Evolutionary conservation across 1,140 invertebrate species (phyloP), one percentile per base, ranked within the genome.

Genomic region (Drosophila guanche): DNA sequence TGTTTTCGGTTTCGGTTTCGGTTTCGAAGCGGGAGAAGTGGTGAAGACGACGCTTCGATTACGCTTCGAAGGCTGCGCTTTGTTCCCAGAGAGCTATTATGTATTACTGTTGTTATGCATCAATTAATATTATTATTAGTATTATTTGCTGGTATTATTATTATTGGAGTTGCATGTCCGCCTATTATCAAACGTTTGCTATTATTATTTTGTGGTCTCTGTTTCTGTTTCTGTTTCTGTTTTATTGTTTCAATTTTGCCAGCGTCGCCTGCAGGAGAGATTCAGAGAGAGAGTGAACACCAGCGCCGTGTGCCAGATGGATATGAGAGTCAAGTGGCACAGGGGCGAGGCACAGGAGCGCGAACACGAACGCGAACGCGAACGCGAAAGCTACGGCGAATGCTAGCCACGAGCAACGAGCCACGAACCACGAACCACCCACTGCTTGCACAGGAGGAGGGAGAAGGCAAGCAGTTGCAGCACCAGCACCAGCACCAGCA

Each of bases 221-320:
- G 48, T 67, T 62, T 65, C 59, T 42, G 48, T 61, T 72, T 41
- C 53, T 55, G 14, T 41, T 52, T 20, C 27, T 37, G 14, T 41
- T 71, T 72, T 62, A 46, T 41, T 62, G 66, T 76, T 76, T 68
- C 45, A 73, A 73, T 69, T 62, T 58, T 51, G 67, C 75, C 69
- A 68, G 62, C 56, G 56, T 67, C 52, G 76, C 68, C 68, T 61
- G 60, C 55, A 33, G 69, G 45, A 66, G 46, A 58, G 56, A 51
- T 10, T 8, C 8, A 22, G 29, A 46, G 6, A 45, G 22, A 48
- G 40, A 52, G 37, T 71, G 22, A 23, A 42, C 29, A 33, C 29
- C 29, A 33, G 25, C 25, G 5, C 5, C 25, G 5, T 33, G 29
- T 33, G 29, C 29, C 20, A 22, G 20, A 20, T 47, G 14, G 29